Evolutionary conservation across 2,888 invertebrate genomes (phyloP), one percentile per base, ranked within the genome.

Genomic region (Uloborus plumipes): DNA sequence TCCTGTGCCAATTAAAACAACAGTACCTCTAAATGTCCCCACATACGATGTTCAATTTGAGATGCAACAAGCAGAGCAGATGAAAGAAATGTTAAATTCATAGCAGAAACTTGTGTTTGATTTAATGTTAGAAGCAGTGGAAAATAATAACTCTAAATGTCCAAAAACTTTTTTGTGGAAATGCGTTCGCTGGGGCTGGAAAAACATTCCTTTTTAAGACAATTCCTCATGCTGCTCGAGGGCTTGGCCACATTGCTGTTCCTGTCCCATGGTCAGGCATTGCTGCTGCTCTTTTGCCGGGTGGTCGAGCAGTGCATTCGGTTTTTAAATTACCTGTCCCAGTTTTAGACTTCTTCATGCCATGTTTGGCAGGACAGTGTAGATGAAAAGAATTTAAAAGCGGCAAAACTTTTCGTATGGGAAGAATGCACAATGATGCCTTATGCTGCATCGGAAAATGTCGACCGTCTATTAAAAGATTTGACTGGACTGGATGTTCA

Each of bases 381-480:
- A 9, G 13, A 61, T 13, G 61, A 26, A 61, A 61, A 9, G 18
- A 18, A 22, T 15, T 26, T 61, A 20, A 61, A 20, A 26, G 15
- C 20, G 26, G 22, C 22, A 61, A 61, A 61, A 26, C 61, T 61
- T 61, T 61, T 61, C 1, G 22, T 61, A 22, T 61, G 61, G 14
- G 22, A 22, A 6, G 61, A 61, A 61, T 61, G 61, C 15, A 22
- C 61, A 0, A 22, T 61, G 61, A 62, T 59, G 0, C 66, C 73
- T 6, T n/a, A 22, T 49, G 18, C 51, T 6, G 62, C 70, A 47
- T 39, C 70, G 1, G 26, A 49, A 1, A 47, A 26, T 2, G 58
- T 76, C 20, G 75, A 81, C 50, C 2, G n/a, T 16, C 22, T 74
- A 3, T 51, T 84, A 1, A 55, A 61, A 61, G 85, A 85, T 59